Evolutionary conservation across 2,113 vertebrate genomes (phyloP).

Genomic region (Oreochromis aureus): DNA sequence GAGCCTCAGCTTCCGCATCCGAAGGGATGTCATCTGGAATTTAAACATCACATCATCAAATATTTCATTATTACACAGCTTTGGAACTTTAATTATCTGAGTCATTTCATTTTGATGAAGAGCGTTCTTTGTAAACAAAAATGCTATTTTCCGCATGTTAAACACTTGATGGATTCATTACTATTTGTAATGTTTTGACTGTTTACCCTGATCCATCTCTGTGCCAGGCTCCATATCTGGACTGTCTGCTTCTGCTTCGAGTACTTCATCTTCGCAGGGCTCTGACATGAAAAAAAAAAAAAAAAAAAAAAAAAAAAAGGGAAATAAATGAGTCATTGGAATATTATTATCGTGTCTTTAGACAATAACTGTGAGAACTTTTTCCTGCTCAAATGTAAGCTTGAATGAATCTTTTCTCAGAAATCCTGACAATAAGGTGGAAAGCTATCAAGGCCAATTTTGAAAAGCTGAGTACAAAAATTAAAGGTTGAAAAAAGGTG

Average conservation of each 20-base stretch:
- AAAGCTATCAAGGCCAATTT: neutral
- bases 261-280: conserved; percentile 78
- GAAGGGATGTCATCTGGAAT: conserved; percentile 83
- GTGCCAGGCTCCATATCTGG: conserved; percentile 83
- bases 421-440: neutral
- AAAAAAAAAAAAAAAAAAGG: conserved; percentile 10
- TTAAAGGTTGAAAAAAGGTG: neutral
- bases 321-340: neutral
- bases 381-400: neutral
- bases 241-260: conserved; percentile 83
- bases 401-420: neutral
- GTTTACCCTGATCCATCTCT: conserved; percentile 87
- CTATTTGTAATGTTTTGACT: neutral
- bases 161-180: neutral
- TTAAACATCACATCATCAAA: neutral
- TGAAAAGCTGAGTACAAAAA: neutral
- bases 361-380: neutral
- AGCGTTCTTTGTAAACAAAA: neutral
- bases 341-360: neutral
- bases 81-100: neutral
- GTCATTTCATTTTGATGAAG: neutral
- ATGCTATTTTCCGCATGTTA: neutral
- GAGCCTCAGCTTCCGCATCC: conserved; percentile 84
- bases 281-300: conserved; percentile 63
- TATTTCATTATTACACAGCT: neutral